These are phyloP conservation scores for Samia ricini DNA, from an alignment of 1,140 invertebrate genomes.

Conservation along the genomic window DNA sequence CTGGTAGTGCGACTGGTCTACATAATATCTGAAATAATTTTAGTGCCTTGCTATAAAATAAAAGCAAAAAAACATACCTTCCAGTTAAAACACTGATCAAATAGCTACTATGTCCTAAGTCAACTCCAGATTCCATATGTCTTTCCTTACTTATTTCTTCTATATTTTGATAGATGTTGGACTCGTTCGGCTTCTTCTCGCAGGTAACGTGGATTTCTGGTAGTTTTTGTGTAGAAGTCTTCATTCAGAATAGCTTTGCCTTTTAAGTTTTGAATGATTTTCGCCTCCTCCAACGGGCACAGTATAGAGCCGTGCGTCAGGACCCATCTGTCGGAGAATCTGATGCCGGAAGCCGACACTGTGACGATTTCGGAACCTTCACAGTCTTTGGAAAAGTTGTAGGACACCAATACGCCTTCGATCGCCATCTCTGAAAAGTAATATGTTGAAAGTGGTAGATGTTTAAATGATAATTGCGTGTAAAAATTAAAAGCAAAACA, in stretches of 20 bases:
- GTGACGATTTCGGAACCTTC: constrained; percentile 64
- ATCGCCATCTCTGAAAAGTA: constrained; percentile 32
- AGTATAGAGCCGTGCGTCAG: constrained; percentile 77
- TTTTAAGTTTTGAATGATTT: constrained; percentile 49
- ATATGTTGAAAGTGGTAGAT: constrained; percentile 35
- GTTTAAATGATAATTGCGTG: too few relatives aligned
- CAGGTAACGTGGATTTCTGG: constrained; percentile 69
- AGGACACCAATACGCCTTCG: constrained; percentile 69
- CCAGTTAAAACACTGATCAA: constrained; percentile 62
- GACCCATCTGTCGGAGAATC: constrained; percentile 75
- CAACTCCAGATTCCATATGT: constrained; percentile 34
- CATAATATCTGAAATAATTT: too few relatives aligned
- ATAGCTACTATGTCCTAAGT: constrained; percentile 63
- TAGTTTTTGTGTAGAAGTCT: constrained; percentile 60
- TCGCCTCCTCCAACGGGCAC: constrained; percentile 60
- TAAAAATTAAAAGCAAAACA: too few relatives aligned
- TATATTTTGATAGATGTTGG: constrained; percentile 43
- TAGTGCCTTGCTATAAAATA: too few relatives aligned
- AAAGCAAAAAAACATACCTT: constrained; percentile 32
- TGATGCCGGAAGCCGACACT: constrained; percentile 74
- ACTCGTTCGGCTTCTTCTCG: constrained; percentile 37
- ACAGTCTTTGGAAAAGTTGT: constrained; percentile 61
- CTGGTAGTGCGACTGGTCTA: too few relatives aligned
- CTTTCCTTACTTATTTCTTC: constrained; percentile 52
- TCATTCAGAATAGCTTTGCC: constrained; percentile 60